Percentiles rank a stretch among this genome's conserved stretches.
These are phyloP conservation scores for Mystacornis crossleyi DNA, from an alignment of 2,113 vertebrate species.

Conservation along the genomic window DNA sequence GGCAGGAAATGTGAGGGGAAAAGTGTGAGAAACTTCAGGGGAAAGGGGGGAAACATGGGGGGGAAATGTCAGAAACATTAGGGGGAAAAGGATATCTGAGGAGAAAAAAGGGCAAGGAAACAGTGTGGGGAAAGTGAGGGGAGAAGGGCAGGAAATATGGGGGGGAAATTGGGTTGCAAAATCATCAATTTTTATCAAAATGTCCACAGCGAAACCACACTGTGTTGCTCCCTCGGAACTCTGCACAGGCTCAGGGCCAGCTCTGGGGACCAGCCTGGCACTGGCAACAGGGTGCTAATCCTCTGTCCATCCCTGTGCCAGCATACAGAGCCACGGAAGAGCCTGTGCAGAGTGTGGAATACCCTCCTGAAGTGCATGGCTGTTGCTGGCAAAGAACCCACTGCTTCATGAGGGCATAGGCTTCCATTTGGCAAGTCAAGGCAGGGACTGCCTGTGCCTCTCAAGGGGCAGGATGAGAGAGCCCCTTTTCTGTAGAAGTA, in stretches of 20 bases:
- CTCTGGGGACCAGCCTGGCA: not conserved
- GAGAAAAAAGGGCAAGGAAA: not conserved
- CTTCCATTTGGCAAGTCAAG: not conserved
- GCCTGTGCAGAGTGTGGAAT: not conserved
- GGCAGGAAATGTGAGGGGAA: too few species aligned
- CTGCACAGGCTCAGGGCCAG: not conserved
- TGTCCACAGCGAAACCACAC: accelerated
- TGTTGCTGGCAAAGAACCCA: accelerated
- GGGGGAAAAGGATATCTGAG: not conserved
- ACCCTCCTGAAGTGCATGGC: accelerated
- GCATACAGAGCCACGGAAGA: accelerated
- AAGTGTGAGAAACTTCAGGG: not conserved
- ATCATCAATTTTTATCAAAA: not conserved
- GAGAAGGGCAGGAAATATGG: not conserved
- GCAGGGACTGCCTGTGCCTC: not conserved
- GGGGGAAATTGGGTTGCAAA: not conserved
- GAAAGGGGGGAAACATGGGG: not conserved
- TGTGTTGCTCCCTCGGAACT: not conserved
- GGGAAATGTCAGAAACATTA: not conserved
- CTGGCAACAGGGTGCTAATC: not conserved
- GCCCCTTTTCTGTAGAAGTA: not conserved
- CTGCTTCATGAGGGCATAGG: not conserved
- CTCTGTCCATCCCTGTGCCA: not conserved
- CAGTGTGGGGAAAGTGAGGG: too few species aligned
- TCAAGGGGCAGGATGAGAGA: too few species aligned